These are phyloP conservation scores for Cossypha polioptera DNA, from an alignment of 2,797 vertebrate species.

Conservation along the genomic window DNA sequence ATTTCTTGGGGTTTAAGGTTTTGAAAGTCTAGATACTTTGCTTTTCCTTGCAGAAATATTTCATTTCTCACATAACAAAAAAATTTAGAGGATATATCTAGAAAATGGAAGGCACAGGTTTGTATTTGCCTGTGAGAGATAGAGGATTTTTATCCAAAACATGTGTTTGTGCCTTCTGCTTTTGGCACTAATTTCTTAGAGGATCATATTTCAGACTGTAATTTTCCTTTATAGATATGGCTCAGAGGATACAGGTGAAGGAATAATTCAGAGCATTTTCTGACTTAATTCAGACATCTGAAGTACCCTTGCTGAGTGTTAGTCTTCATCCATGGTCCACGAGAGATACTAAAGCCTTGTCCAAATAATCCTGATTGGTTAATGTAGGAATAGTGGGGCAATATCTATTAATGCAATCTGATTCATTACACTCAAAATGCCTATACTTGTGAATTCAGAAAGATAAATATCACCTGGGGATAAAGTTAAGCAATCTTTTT, in stretches of 20 bases:
- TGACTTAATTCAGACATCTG: background rate
- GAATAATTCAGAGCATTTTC: background rate
- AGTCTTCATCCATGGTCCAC: background rate
- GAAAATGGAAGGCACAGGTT: background rate
- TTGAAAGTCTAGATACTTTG: background rate
- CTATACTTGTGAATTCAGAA: background rate
- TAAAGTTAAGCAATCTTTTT: background rate
- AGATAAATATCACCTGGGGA: background rate
- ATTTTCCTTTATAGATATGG: background rate
- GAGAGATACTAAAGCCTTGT: background rate
- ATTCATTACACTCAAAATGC: background rate
- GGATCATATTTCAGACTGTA: background rate
- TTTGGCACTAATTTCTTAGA: background rate
- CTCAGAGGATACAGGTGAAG: background rate
- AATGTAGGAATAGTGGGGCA: background rate
- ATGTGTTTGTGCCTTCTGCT: background rate
- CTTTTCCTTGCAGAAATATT: background rate
- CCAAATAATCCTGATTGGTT: background rate
- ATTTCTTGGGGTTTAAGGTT: background rate
- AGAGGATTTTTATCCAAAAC: background rate
- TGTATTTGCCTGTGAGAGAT: background rate
- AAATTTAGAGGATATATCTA: background rate
- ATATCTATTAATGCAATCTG: background rate
- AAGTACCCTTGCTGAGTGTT: background rate
- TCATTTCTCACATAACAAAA: background rate